These are phyloP conservation scores for Neoaliturus tenellus DNA, from an alignment of 2,888 invertebrate genomes.

Conservation along the genomic window DNA sequence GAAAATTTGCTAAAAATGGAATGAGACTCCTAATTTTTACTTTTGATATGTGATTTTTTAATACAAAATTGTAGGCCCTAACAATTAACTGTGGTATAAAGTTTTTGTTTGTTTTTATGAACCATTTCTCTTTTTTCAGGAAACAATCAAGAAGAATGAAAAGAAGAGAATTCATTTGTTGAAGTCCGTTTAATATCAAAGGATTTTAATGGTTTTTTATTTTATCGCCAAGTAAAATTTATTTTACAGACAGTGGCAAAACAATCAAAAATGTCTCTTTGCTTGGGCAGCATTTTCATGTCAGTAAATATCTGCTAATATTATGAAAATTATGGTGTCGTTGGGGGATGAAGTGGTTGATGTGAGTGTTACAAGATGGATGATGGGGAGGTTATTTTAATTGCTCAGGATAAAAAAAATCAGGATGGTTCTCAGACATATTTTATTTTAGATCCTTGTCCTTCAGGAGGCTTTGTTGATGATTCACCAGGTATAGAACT, in stretches of 20 bases:
- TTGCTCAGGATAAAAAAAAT: conserved; percentile 25
- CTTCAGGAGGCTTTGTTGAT: conserved; percentile 14
- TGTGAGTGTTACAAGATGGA: conserved; percentile 21
- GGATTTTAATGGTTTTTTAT: too few species aligned
- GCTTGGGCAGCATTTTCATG: background rate
- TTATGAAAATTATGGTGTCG: background rate
- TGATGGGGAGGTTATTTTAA: conserved; percentile 32
- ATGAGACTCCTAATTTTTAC: too few species aligned
- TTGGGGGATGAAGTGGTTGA: background rate
- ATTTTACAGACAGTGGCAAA: background rate
- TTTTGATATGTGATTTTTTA: too few species aligned
- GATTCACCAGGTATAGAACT: conserved; percentile 10
- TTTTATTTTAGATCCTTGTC: conserved; percentile 32
- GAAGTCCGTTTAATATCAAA: too few species aligned
- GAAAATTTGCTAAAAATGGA: too few species aligned
- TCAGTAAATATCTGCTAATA: background rate
- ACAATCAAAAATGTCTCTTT: background rate
- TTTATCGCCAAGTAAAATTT: too few species aligned
- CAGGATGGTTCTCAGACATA: conserved; percentile 42
- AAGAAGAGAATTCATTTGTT: too few species aligned
- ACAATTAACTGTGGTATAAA: too few species aligned
- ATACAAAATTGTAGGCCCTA: too few species aligned
- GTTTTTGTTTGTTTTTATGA: too few species aligned
- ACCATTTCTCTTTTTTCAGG: too few species aligned
- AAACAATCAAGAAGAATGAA: too few species aligned